These are phyloP conservation scores for Stictonetta naevosa DNA, from an alignment of 2,113 vertebrate species.

Conservation along the genomic window DNA sequence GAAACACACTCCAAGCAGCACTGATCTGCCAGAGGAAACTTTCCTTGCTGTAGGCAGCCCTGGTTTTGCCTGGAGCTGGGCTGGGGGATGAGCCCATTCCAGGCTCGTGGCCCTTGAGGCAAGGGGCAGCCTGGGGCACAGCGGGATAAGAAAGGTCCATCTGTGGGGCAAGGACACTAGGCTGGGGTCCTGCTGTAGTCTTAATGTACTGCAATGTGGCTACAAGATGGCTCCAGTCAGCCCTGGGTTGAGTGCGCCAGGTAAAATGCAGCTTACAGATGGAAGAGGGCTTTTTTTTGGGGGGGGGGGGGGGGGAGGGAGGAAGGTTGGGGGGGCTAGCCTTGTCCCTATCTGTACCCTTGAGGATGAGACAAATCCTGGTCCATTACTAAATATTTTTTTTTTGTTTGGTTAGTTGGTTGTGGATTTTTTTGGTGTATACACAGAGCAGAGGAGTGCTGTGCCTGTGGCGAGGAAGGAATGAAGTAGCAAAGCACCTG, in stretches of 20 bases:
- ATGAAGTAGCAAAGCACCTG: background rate
- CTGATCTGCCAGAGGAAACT: background rate
- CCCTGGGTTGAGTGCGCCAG: background rate
- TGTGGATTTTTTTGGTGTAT: background rate
- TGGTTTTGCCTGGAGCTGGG: background rate
- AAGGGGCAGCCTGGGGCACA: background rate
- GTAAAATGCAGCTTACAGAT: background rate
- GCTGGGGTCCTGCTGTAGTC: background rate
- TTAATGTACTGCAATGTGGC: fast-evolving
- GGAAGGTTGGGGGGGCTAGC: too few species aligned
- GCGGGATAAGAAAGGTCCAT: fast-evolving
- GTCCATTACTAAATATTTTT: background rate
- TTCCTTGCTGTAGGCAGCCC: background rate
- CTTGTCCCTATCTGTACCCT: background rate
- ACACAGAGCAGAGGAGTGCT: background rate
- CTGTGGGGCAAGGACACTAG: background rate
- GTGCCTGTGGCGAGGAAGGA: background rate
- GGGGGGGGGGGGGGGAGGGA: too few species aligned
- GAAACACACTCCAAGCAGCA: background rate
- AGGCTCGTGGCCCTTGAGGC: fast-evolving
- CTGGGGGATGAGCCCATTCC: background rate
- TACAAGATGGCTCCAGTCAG: background rate
- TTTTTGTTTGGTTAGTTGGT: too few species aligned
- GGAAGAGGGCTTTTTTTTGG: background rate
- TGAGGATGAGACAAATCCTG: background rate